Evolutionary conservation across 2,888 invertebrate species (phyloP), one percentile per base, ranked within the genome.

Genomic region (Apodemia mormo): DNA sequence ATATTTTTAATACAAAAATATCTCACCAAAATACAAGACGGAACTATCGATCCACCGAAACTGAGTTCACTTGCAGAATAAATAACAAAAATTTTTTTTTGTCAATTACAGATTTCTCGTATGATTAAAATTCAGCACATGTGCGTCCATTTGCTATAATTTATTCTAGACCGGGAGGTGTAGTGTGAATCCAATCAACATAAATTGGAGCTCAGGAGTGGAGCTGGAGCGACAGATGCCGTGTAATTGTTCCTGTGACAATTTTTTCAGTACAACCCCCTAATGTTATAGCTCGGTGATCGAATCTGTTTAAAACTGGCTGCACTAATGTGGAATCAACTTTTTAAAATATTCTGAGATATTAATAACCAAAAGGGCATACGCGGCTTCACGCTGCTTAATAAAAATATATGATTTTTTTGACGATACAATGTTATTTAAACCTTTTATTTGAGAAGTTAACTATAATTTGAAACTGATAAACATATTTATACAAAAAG

Each of bases 161-260:
- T 74, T 78, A 79, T 81, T 80, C 79, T 65, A 74, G 80, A 81
- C 82, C 84, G 54, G 69, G 37, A 64, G 61, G 61, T 64, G 61
- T 82, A 77, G 81, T 77, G 83, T 78, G 85, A 88, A 92, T 92
- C 88, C 90, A 90, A 92, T 92, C 91, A 92, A 85, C 90, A 92
- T 92, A 92, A 87, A 92, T 90, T 88, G 83, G 72, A 70, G 61
- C 61, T 37, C 74, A 71, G 71, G 73, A 73, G 70, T 69, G 73
- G 75, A 72, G 72, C 70, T 68, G 74, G 76, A 78, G 81, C 88
- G 90, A 89, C 91, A 91, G 91, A 91, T 93, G 92, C 90, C 89
- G 83, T 85, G 88, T 92, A 93, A 93, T 92, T 90, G 92, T 89
- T 88, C 89, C 87, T 85, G 86, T 82, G 90, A 88, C 90, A 87